phyloP scores from a whole-genome alignment of 2,797 vertebrate genomes.

The Carduelis carduelis region DNA sequence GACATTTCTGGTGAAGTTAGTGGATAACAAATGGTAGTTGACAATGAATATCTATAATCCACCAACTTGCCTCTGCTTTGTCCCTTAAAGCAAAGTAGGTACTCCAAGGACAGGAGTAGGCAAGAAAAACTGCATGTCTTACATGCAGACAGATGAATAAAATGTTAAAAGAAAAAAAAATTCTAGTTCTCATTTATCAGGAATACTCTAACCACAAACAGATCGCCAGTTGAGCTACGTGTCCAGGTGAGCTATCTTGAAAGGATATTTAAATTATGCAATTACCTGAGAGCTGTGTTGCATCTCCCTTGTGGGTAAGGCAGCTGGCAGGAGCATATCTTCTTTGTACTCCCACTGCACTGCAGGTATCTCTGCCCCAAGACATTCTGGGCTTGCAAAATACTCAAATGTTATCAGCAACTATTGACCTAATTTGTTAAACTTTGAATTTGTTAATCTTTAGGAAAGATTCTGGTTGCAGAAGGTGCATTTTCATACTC shows the following conservation, averaged over 20 bases:
- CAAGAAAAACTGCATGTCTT: background rate
- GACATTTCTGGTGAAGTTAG: background rate
- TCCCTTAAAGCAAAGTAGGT: background rate
- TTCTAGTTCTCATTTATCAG: background rate
- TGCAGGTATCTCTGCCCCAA: background rate
- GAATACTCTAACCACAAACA: background rate
- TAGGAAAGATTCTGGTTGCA: background rate
- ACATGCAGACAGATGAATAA: background rate
- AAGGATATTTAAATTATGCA: background rate
- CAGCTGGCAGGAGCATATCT: background rate
- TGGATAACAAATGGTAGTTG: background rate
- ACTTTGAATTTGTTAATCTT: background rate
- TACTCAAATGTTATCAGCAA: background rate
- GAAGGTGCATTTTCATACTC: background rate
- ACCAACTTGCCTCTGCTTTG: background rate
- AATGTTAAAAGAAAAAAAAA: no score
- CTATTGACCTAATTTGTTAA: background rate
- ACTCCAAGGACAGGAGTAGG: background rate
- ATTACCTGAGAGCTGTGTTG: background rate
- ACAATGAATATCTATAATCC: background rate
- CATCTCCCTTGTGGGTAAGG: background rate
- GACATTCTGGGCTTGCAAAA: background rate
- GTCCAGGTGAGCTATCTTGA: background rate
- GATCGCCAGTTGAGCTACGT: background rate
- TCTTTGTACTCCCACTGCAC: no score